Evolutionary conservation across 64 coral and sea anemone species (phyloP).

Genomic region (Exaiptasia diaphana): DNA sequence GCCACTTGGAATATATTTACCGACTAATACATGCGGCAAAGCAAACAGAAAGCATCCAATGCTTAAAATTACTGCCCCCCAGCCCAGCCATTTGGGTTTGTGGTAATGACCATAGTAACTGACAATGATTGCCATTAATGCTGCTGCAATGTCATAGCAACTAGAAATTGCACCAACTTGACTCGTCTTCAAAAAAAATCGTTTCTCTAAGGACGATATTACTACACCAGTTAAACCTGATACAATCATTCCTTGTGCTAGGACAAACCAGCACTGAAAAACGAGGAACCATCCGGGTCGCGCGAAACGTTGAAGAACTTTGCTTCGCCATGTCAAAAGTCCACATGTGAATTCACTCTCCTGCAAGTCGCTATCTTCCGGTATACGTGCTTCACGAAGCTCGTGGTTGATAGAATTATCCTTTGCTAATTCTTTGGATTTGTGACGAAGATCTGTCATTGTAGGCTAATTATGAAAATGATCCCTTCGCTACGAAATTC

Average conservation of each 20-base stretch:
- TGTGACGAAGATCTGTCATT: background rate
- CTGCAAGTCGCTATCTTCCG: background rate
- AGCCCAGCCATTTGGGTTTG: constrained; percentile 92
- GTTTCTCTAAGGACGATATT: constrained; percentile 84
- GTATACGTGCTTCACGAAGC: background rate
- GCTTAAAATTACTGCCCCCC: constrained; percentile 71
- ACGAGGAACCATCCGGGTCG: constrained; percentile 76
- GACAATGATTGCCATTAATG: constrained; percentile 75
- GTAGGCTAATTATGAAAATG: background rate
- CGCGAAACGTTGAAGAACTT: constrained; percentile 67
- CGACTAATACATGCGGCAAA: constrained; percentile 77
- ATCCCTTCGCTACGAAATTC: background rate
- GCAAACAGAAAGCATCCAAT: constrained; percentile 91
- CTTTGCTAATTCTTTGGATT: background rate
- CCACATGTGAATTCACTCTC: constrained; percentile 6
- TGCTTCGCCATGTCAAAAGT: constrained; percentile 31
- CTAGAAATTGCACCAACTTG: constrained; percentile 58
- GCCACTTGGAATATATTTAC: constrained; percentile 42
- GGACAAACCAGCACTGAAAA: constrained; percentile 80
- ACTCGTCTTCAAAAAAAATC: constrained; percentile 78
- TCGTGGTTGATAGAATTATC: background rate
- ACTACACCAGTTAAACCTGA: constrained; percentile 80
- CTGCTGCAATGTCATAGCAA: constrained; percentile 77
- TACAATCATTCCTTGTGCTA: constrained; percentile 88
- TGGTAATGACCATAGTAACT: constrained; percentile 95